phyloP scores from a whole-genome alignment of 2,113 vertebrate genomes.

The Phodopus roborovskii region DNA sequence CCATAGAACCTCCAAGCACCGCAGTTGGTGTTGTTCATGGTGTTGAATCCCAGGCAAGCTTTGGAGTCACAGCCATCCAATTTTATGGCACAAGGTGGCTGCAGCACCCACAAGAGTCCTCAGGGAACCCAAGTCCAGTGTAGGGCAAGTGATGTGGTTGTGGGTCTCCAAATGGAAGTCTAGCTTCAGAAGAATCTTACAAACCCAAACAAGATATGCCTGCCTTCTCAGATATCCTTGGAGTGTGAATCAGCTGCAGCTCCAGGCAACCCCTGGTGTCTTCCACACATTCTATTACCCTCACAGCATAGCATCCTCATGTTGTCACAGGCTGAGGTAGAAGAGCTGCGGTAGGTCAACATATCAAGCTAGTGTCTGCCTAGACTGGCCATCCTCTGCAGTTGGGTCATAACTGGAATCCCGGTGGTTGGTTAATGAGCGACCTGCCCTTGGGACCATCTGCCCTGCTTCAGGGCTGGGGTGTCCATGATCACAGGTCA shows the following conservation, averaged over 20 bases:
- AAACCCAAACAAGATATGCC: neutral
- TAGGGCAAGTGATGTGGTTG: neutral
- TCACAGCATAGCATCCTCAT: neutral
- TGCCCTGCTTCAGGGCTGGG: neutral
- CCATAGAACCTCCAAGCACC: neutral
- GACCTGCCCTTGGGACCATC: neutral
- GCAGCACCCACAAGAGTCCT: neutral
- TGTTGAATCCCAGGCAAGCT: neutral
- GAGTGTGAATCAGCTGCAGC: neutral
- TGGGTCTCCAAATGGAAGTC: neutral
- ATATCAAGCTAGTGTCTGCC: neutral
- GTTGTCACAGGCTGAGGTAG: neutral
- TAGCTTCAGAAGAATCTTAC: neutral
- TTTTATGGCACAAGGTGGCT: neutral
- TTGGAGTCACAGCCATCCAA: neutral
- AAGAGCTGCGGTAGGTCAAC: too few species aligned
- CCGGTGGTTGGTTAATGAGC: neutral
- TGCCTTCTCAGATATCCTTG: neutral
- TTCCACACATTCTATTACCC: neutral
- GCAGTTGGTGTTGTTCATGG: neutral
- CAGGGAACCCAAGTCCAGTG: too few species aligned
- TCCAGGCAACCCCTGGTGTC: neutral
- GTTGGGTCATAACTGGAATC: neutral
- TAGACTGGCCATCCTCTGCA: too few species aligned
- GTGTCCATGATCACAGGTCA: neutral